Conservation (phyloP, 2,888 invertebrate species). For the Aphrophora alni region DNA sequence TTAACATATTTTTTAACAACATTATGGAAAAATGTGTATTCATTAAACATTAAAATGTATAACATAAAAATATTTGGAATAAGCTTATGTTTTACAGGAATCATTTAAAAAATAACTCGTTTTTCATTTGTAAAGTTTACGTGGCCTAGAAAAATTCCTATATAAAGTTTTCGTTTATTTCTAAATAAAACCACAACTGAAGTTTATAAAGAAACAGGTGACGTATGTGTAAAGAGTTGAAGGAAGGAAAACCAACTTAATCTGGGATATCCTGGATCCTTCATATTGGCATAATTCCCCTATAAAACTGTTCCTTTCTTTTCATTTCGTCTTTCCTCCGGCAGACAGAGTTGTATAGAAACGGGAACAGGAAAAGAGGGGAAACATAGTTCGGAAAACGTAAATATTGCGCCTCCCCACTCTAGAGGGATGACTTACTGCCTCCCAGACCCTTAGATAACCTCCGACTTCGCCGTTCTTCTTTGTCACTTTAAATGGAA, state of each 20-base stretch:
- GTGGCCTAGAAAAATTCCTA: too few relatives aligned
- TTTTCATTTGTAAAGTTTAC: too few relatives aligned
- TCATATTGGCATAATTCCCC: slow-evolving; percentile 50
- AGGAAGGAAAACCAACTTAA: slow-evolving; percentile 44
- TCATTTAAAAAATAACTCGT: too few relatives aligned
- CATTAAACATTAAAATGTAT: too few relatives aligned
- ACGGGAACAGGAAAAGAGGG: slow-evolving; percentile 17
- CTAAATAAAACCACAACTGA: too few relatives aligned
- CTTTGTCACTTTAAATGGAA: background rate
- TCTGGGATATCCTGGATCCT: slow-evolving; percentile 51
- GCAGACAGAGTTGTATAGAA: background rate
- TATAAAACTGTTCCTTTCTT: slow-evolving; percentile 44
- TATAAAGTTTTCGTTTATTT: too few relatives aligned
- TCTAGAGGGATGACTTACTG: background rate
- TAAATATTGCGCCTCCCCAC: slow-evolving; percentile 16
- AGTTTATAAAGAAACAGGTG: background rate
- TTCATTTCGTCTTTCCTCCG: too few relatives aligned
- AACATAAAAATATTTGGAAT: too few relatives aligned
- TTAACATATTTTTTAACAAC: too few relatives aligned
- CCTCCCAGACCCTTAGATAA: background rate
- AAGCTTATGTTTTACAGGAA: too few relatives aligned
- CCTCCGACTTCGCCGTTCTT: background rate
- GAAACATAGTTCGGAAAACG: slow-evolving; percentile 11
- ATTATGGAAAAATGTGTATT: too few relatives aligned
- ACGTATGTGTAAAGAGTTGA: slow-evolving; percentile 10